Percentiles rank a stretch among this genome's conserved stretches.
Conservation (phyloP, 2,797 vertebrate species). For the Forpus xanthops region DNA sequence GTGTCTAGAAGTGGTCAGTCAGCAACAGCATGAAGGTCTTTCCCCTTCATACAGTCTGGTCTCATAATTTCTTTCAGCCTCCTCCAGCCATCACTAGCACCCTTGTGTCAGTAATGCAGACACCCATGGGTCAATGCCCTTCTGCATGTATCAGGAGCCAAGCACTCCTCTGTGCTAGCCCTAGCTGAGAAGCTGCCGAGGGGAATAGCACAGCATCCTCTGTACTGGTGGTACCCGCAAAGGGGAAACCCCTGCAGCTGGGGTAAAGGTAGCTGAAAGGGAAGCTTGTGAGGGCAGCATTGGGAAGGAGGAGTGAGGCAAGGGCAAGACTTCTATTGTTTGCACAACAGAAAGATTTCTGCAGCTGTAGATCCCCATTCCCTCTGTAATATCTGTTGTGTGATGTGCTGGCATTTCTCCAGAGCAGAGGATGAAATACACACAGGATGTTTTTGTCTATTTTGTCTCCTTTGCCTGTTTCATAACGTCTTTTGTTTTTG, state of each 20-base stretch:
- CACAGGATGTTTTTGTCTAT: not conserved
- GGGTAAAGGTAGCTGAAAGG: not conserved
- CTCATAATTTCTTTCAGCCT: not conserved
- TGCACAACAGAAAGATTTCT: not conserved
- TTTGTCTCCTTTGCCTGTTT: not conserved
- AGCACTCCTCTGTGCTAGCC: not conserved
- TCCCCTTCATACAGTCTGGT: not conserved
- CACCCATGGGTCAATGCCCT: not conserved
- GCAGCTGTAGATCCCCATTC: not conserved
- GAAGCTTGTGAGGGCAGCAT: not conserved
- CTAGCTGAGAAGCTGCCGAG: fast-evolving
- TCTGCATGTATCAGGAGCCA: not conserved
- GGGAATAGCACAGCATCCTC: not conserved
- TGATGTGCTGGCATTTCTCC: not conserved
- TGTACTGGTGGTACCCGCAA: not conserved
- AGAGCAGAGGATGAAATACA: not conserved
- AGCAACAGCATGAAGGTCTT: not conserved
- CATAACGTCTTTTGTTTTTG: not conserved
- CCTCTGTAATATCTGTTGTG: not conserved
- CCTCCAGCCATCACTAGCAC: not conserved
- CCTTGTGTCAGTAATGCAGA: not conserved
- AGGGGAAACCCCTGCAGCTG: fast-evolving
- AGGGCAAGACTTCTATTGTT: not conserved
- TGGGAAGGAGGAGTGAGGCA: not conserved
- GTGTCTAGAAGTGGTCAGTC: not conserved